These are phyloP conservation scores for Drosophila novamexicana DNA, from an alignment of 1,140 invertebrate genomes.

Conservation along the genomic window DNA sequence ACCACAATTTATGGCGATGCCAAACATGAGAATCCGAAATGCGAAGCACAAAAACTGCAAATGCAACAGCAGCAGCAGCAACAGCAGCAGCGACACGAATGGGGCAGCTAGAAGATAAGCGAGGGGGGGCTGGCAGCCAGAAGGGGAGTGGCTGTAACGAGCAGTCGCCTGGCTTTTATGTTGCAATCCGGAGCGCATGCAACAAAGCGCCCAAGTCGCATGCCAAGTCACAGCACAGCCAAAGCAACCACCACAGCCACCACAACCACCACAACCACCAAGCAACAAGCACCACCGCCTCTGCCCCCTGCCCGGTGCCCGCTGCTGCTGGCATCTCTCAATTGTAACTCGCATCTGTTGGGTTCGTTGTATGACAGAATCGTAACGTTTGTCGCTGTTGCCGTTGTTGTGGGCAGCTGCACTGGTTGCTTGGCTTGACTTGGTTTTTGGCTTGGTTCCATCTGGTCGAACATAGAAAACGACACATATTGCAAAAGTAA, in stretches of 20 bases:
- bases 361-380: conserved; percentile 66
- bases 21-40: conserved; percentile 77
- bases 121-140: conserved; percentile 6
- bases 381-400: conserved; percentile 56
- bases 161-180: conserved; percentile 56
- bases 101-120: conserved; percentile 6
- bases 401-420: conserved; percentile 61
- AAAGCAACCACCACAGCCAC: conserved; percentile 25
- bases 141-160: conserved; percentile 44
- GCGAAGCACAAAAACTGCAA: conserved; percentile 60
- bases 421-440: conserved; percentile 39
- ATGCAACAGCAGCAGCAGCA: conserved; percentile 25
- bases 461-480: conserved; percentile 76
- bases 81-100: conserved; percentile 28
- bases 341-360: conserved; percentile 62
- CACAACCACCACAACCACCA: conserved; percentile 19
- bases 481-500: conserved; percentile 61
- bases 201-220: conserved; percentile 61
- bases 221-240: conserved; percentile 36
- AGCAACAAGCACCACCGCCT: conserved; percentile 17
- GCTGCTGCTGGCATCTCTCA: conserved; percentile 39
- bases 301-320: conserved; percentile 10
- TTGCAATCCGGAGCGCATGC: conserved; percentile 68
- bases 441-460: conserved; percentile 59
- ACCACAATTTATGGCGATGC: conserved; percentile 79